Conservation (phyloP, 2,113 vertebrate species). For the Hipposideros armiger region DNA sequence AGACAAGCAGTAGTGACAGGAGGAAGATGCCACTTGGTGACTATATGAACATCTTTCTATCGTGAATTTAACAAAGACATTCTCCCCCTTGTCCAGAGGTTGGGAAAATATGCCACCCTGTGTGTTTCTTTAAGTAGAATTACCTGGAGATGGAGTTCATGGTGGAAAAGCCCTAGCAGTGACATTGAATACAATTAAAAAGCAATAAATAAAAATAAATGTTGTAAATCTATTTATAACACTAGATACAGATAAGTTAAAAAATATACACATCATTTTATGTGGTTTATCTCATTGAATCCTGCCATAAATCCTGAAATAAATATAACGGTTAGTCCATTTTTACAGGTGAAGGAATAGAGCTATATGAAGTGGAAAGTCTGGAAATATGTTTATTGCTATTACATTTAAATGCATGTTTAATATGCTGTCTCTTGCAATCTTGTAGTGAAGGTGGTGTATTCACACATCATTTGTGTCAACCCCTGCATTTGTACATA, state of each 20-base stretch:
- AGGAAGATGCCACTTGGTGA: constrained; percentile 62
- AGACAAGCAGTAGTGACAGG: background rate
- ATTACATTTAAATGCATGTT: background rate
- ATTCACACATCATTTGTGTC: background rate
- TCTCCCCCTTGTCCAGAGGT: background rate
- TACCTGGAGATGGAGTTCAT: background rate
- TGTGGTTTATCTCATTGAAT: background rate
- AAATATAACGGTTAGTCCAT: background rate
- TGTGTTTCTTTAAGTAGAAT: background rate
- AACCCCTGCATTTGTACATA: background rate
- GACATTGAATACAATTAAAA: background rate
- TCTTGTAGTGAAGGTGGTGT: background rate
- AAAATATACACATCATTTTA: background rate
- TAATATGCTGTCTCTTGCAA: background rate
- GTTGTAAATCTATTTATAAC: background rate
- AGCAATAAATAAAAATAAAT: background rate
- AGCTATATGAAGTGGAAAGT: background rate
- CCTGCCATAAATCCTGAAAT: background rate
- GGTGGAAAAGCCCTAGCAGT: background rate
- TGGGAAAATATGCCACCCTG: background rate
- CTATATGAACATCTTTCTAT: background rate
- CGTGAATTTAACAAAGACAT: background rate
- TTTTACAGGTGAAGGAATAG: background rate
- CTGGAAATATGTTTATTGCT: background rate
- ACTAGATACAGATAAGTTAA: background rate